Conservation (phyloP, 2,888 invertebrate species). For the Theretra japonica region DNA sequence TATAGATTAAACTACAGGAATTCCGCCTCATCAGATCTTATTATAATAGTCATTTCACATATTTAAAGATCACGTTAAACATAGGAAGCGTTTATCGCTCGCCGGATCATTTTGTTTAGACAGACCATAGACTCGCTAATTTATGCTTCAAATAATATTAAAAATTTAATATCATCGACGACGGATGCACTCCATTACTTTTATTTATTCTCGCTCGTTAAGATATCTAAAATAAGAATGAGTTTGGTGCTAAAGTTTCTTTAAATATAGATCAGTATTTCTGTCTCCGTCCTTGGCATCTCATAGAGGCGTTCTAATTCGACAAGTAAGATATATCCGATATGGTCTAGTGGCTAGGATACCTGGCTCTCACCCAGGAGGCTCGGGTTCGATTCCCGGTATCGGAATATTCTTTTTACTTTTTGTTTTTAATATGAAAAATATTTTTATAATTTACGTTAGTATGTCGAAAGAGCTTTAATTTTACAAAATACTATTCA, state of each 20-base stretch:
- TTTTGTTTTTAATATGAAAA: background rate
- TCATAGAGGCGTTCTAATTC: background rate
- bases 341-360: conserved; percentile 87
- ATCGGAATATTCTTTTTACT: conserved; percentile 76
- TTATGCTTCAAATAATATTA: conserved; percentile 10
- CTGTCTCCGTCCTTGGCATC: background rate
- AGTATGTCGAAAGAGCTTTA: no score
- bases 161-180: background rate
- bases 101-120: conserved; percentile 1
- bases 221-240: conserved; percentile 1
- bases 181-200: conserved; percentile 18
- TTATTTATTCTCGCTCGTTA: conserved; percentile 19
- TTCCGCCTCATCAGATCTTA: background rate
- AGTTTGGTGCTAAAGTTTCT: background rate
- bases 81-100: background rate
- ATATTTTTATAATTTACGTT: no score
- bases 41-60: background rate
- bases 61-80: background rate
- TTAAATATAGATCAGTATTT: background rate
- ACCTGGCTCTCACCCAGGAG: conserved; percentile 86
- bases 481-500: no score
- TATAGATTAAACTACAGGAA: background rate
- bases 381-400: conserved; percentile 87
- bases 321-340: conserved; percentile 59
- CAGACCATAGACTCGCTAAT: background rate